Evolutionary conservation across 2,797 vertebrate genomes (phyloP).

Genomic region (Lerista edwardsae): DNA sequence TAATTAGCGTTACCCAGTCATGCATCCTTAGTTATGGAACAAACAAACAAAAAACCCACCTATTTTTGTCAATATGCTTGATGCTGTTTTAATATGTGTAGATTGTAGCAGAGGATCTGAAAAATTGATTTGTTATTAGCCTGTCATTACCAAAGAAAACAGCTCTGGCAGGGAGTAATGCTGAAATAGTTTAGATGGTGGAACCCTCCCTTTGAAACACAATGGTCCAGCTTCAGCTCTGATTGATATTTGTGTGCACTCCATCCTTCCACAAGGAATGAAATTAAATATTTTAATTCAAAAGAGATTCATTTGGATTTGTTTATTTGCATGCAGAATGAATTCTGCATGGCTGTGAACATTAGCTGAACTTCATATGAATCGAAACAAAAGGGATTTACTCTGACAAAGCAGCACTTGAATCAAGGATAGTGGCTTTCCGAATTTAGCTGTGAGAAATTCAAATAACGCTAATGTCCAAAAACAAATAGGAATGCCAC

Average conservation of each 20-base stretch:
- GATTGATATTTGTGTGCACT: neutral
- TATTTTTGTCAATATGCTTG: neutral
- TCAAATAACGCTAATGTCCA: neutral
- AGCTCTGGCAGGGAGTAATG: neutral
- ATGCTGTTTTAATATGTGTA: neutral
- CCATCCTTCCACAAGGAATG: constrained; percentile 4
- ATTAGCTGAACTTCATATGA: neutral
- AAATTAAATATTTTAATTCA: neutral
- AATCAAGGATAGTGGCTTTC: neutral
- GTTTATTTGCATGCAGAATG: neutral
- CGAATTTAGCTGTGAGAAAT: neutral
- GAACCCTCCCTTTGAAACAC: neutral
- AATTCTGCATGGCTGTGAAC: neutral
- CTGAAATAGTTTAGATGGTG: neutral
- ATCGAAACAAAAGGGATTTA: neutral
- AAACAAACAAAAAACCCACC: neutral
- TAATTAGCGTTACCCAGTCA: neutral
- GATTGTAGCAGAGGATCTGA: neutral
- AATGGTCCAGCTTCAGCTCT: neutral
- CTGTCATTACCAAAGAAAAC: neutral
- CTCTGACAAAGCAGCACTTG: neutral
- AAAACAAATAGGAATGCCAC: neutral
- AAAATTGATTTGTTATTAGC: neutral
- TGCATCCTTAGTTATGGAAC: neutral
- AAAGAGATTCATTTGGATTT: neutral